These are phyloP conservation scores for Prionailurus bengalensis DNA, from an alignment of 2,113 vertebrate species.

Conservation along the genomic window DNA sequence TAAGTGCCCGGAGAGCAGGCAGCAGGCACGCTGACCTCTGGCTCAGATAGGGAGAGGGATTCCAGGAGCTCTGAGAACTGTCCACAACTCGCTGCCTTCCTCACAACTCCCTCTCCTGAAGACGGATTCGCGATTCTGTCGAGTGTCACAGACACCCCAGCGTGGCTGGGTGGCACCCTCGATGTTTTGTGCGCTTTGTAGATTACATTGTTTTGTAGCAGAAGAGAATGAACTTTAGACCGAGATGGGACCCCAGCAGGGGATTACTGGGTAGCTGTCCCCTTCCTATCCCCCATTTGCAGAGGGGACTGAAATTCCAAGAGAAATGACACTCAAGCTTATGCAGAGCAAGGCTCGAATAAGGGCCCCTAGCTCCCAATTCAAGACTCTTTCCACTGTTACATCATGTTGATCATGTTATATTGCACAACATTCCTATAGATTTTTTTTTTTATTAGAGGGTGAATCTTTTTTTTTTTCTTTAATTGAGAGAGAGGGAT, in stretches of 20 bases:
- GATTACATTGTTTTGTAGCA: neutral
- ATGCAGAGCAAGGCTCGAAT: neutral
- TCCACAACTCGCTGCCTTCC: neutral
- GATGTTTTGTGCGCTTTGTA: neutral
- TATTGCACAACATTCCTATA: neutral
- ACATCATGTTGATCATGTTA: neutral
- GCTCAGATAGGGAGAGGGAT: constrained; percentile 11
- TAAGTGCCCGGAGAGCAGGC: neutral
- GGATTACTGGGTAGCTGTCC: neutral
- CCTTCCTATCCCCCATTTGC: neutral
- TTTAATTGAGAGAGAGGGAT: too few species aligned
- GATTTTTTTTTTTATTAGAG: neutral
- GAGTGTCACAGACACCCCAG: constrained; percentile 24
- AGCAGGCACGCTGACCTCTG: neutral
- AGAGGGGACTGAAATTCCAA: neutral
- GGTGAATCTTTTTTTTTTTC: too few species aligned
- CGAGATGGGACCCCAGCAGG: neutral
- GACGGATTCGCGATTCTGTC: neutral
- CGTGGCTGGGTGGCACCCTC: neutral
- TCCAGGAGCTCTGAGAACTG: constrained; percentile 47
- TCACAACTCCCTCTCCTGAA: neutral
- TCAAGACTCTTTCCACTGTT: neutral
- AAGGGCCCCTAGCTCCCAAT: neutral
- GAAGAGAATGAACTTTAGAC: neutral
- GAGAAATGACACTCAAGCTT: neutral